Base-by-base conservation (phyloP, 2,113 vertebrate species). In the Pachycephala philippinensis region DNA sequence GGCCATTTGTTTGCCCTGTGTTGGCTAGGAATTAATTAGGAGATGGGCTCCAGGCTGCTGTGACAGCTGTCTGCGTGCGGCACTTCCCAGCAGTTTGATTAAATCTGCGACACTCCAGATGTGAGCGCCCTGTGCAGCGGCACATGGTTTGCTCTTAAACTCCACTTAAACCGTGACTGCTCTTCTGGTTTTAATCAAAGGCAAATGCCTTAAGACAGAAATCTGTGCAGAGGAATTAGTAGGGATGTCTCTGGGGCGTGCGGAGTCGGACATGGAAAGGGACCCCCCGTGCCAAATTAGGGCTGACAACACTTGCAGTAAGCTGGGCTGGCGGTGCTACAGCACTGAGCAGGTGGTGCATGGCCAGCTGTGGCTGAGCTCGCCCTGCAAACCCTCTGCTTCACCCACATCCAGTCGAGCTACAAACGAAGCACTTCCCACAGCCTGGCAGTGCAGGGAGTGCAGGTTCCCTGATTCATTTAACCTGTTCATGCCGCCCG, bases 131-230 rank as follows among this genome's bases (percentile, higher is more conserved):
- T 68, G 50, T 45, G 85, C 86, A 70, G 74, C 2, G 1, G 89
- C 95, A 90, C 88, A 90, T 82, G 93, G 7, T 87, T 81, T 59
- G 77, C 87, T 96, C 91, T 94, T 97, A 92, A 92, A 95, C 91
- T 95, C 95, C 87, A 60, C 94, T 96, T 97, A 97, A 97, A 94
- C 91, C 60, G 0, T 92, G 96, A 97, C 95, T 97, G 97, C 97
- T 97, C 97, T 97, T 97, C 96, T 97, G 95, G 82, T 88, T 97
- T 96, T 97, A 97, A 97, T 97, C 97, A 97, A 96, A 97, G 94
- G 57, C 88, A 95, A 94, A 94, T 80, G 90, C 90, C 94, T 97
- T 96, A 95, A 97, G 97, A 95, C 94, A 94, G 91, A 96, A 97
- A 96, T 93, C 96, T 95, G 74, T 79, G 94, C 80, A 15, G 45